phyloP scores from a whole-genome alignment of 1,140 invertebrate genomes.

The Caerostris darwini region DNA sequence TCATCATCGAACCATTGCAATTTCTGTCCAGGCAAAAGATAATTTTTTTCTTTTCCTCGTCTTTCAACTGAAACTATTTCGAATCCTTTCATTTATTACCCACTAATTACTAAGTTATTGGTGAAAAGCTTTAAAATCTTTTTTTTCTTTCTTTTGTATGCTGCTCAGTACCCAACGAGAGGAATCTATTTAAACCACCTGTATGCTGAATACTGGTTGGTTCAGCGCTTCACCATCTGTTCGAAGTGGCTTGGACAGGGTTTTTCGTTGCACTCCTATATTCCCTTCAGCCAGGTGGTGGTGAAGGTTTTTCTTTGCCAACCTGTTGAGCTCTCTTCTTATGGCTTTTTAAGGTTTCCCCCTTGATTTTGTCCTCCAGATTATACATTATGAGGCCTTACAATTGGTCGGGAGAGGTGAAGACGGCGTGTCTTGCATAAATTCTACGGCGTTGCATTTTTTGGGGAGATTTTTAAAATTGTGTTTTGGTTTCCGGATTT shows the following conservation, averaged over 20 bases:
- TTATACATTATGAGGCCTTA: conserved; percentile 4
- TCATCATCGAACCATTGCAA: no score
- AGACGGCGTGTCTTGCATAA: conserved; percentile 57
- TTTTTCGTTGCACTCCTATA: conserved; percentile 34
- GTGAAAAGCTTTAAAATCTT: background rate
- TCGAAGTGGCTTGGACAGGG: conserved; percentile 36
- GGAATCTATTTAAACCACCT: conserved; percentile 1
- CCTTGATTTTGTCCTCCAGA: conserved; percentile 40
- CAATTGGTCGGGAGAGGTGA: conserved; percentile 19
- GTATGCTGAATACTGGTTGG: conserved; percentile 48
- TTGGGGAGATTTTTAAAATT: conserved; percentile 29
- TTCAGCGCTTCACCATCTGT: conserved; percentile 52
- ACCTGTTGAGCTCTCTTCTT: conserved; percentile 59
- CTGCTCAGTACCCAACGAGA: conserved; percentile 13
- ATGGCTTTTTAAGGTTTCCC: background rate
- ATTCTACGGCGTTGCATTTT: conserved; percentile 29
- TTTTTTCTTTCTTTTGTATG: conserved; percentile 56
- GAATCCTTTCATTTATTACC: conserved; percentile 50
- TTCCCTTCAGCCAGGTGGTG: conserved; percentile 56
- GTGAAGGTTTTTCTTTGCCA: conserved; percentile 26
- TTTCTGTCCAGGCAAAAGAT: no score
- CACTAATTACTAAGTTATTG: conserved; percentile 45
- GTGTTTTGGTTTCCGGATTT: conserved; percentile 69
- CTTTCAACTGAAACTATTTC: background rate
- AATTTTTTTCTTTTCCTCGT: background rate